phyloP scores from a whole-genome alignment of 2,888 invertebrate species.

The Apocheima hispidaria region DNA sequence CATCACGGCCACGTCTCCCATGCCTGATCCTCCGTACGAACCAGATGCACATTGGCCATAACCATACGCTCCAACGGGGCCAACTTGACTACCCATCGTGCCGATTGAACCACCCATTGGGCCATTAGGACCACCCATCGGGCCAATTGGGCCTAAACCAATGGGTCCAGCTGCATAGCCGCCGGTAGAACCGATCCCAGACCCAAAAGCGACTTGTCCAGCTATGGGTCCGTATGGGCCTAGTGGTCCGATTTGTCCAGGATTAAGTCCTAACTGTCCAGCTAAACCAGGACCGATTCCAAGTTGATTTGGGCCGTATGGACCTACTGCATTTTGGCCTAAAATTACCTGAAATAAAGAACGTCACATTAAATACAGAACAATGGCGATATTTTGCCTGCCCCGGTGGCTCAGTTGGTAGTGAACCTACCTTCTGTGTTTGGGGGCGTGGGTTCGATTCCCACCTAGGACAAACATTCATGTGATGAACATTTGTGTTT shows the following conservation, averaged over 20 bases:
- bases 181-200: conserved; percentile 8
- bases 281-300: conserved; percentile 12
- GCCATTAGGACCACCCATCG: conserved; percentile 7
- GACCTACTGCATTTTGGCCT: conserved; percentile 3
- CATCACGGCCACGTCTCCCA: conserved; percentile 39
- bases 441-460: no score
- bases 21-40: conserved; percentile 36
- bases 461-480: no score
- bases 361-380: neutral
- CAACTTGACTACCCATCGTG: neutral
- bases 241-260: conserved; percentile 12
- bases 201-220: conserved; percentile 9
- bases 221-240: conserved; percentile 11
- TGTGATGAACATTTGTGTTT: no score
- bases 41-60: neutral
- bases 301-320: conserved; percentile 7
- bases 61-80: conserved; percentile 11
- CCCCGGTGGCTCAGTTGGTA: no score
- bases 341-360: conserved; percentile 19
- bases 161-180: neutral
- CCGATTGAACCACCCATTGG: neutral
- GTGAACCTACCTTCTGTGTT: no score
- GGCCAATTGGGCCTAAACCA: conserved; percentile 16
- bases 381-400: no score
- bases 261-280: conserved; percentile 6